Evolutionary conservation across 1,140 invertebrate species (phyloP).

Genomic region (Leptinotarsa lineolata): DNA sequence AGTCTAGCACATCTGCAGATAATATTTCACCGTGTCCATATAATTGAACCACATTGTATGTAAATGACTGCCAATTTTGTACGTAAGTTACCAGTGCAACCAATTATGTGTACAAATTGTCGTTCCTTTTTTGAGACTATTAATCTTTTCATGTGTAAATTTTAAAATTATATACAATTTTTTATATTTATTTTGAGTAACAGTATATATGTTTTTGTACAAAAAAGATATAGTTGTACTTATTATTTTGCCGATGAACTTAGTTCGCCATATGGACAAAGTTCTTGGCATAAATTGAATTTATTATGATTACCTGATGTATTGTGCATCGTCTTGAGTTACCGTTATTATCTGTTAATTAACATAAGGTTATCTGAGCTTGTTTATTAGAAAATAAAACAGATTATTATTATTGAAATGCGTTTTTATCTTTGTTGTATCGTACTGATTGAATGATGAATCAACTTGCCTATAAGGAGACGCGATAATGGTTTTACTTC

Average conservation of each 20-base stretch:
- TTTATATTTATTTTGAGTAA: conserved; percentile 44
- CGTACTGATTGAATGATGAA: too few relatives aligned
- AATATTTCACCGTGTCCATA: conserved; percentile 36
- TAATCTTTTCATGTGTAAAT: conserved; percentile 45
- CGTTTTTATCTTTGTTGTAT: neutral
- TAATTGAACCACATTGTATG: conserved; percentile 39
- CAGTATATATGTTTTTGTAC: conserved; percentile 31
- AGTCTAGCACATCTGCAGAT: neutral
- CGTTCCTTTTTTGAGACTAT: conserved; percentile 49
- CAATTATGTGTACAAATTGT: conserved; percentile 54
- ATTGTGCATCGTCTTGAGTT: conserved; percentile 51
- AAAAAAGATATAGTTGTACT: conserved; percentile 47
- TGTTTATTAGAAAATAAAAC: conserved; percentile 54
- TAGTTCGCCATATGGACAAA: neutral
- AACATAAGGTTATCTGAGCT: conserved; percentile 52
- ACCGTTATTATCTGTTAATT: conserved; percentile 51
- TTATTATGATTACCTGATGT: conserved; percentile 48
- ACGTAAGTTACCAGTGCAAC: conserved; percentile 54
- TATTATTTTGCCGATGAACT: conserved; percentile 35
- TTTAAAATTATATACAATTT: conserved; percentile 39
- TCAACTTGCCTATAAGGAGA: too few relatives aligned
- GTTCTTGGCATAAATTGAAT: conserved; percentile 19
- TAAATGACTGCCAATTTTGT: conserved; percentile 53
- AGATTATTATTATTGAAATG: conserved; percentile 36
- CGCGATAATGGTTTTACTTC: too few relatives aligned